Evolutionary conservation across 2,888 invertebrate species (phyloP), one percentile per base, ranked within the genome.

Genomic region (Mythimna pallens): DNA sequence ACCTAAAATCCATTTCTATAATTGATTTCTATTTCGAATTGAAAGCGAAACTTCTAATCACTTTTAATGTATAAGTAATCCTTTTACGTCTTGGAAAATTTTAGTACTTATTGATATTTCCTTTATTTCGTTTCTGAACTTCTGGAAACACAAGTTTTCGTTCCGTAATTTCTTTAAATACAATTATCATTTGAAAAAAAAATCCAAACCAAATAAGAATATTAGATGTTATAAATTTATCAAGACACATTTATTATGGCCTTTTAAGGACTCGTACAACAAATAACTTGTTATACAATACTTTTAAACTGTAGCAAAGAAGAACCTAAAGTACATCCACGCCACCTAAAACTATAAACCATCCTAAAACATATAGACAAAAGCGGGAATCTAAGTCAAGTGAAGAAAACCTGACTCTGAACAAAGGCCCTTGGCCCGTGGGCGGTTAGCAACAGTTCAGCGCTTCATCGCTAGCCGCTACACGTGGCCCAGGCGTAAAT

Each of bases 1-100:
- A 89, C 86, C 86, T 88, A 85, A 81, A 87, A 82, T 82, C 83
- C 87, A 89, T 89, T 89, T 89, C 84, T 88, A 74, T 90, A 90
- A 90, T 90, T 90, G 89, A 90, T 89, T 86, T 83, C 81, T 70
- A 80, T 82, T 83, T 76, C 58, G 67, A 87, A 84, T 83, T 82
- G 82, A 86, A 85, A 88, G 73, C 70, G 69, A 80, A 81, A 80
- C 78, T 86, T 71, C 64, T 79, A 84, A 84, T 86, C 73, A 81
- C 79, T 78, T 71, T 81, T 55, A 74, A 75, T 81, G 71, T 86
- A 40, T 77, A 47, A 47, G 47, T 47, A 84, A 86, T 84, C 80
- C 73, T 81, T 78, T 86, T 84, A 76, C 71, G 64, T 69, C 40
- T 62, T 66, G 20, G 61, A 65, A 70, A 62, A 63, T 63, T 62